Evolutionary conservation across 2,797 vertebrate genomes (phyloP).

Genomic region (Sarcoramphus papa): DNA sequence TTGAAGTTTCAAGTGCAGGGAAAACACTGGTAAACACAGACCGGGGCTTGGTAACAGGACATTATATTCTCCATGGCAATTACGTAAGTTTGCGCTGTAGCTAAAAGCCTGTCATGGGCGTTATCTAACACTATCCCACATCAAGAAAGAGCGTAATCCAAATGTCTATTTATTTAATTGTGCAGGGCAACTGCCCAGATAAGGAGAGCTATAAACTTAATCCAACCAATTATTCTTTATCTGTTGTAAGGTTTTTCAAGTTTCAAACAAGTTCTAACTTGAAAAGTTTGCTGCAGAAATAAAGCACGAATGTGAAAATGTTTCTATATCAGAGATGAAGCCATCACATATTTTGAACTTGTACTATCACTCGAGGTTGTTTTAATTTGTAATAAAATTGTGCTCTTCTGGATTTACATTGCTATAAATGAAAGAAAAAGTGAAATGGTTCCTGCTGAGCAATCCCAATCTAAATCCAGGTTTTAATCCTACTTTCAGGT

Average conservation of each 20-base stretch:
- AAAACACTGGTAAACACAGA: constrained; percentile 45
- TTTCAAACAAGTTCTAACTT: constrained; percentile 50
- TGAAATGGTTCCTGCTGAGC: neutral
- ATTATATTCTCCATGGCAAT: constrained; percentile 6
- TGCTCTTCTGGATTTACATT: neutral
- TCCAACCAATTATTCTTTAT: constrained; percentile 54
- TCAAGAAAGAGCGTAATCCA: constrained; percentile 41
- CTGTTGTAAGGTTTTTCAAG: constrained; percentile 21
- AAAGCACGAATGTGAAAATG: neutral
- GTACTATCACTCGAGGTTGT: neutral
- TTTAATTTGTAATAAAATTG: neutral
- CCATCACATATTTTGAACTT: neutral
- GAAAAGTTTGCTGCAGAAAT: constrained; percentile 6
- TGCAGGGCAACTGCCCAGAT: constrained; percentile 57
- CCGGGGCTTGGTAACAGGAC: constrained; percentile 10
- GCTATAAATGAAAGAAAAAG: neutral
- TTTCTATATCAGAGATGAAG: neutral
- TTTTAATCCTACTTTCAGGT: neutral
- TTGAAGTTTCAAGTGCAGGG: constrained; percentile 54
- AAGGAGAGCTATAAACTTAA: constrained; percentile 65
- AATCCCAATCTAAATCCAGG: neutral
- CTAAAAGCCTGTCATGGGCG: constrained; percentile 11
- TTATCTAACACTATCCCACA: constrained; percentile 48
- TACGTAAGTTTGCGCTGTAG: constrained; percentile 8
- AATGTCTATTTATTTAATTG: constrained; percentile 63